Base-by-base conservation (phyloP, 2,113 vertebrate genomes). In the Blennius ocellaris region DNA sequence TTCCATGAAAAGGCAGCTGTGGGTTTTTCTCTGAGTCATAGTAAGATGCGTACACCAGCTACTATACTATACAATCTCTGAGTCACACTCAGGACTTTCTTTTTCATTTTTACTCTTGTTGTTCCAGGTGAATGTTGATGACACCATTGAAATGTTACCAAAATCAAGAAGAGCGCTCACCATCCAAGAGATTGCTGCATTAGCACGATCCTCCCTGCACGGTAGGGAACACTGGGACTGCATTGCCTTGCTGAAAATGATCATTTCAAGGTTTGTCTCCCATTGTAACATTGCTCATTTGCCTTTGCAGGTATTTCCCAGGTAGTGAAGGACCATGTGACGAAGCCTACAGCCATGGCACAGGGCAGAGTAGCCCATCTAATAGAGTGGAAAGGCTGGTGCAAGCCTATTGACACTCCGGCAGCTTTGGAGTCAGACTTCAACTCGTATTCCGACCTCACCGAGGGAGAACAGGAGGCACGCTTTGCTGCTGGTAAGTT, bases 321-420 rank as follows among this genome's bases (percentile, higher is more conserved):
- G 93, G 97, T 97, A 76, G 96, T 99, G 78, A 99, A 99, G 92
- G 98, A 99, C 87, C 97, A 98, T 84, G 98, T 99, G 92, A 99
- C 97, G 0, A 98, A 98, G 90, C 98, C 98, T 0, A 99, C 98
- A 0, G 97, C 97, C 53, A 99, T 99, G 98, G 98, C 97, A 0
- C 98, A 99, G 93, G 98, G 98, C 75, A 94, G 98, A 0, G 96
- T 99, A 0, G 98, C 98, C 54, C 98, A 98, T 83, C 95, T 99
- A 48, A 99, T 99, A 0, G 98, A 99, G 87, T 99, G 98, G 98
- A 99, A 99, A 84, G 97, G 97, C 52, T 99, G 98, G 97, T 96
- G 96, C 78, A 99, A 97, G 85, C 98, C 97, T 0, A 96, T 94
- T 3, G 98, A 99, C 74, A 92, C 96, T 0, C 94, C 97, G 0